Evolutionary conservation across 1,140 invertebrate genomes (phyloP).

Genomic region (Philaenus spumarius): DNA sequence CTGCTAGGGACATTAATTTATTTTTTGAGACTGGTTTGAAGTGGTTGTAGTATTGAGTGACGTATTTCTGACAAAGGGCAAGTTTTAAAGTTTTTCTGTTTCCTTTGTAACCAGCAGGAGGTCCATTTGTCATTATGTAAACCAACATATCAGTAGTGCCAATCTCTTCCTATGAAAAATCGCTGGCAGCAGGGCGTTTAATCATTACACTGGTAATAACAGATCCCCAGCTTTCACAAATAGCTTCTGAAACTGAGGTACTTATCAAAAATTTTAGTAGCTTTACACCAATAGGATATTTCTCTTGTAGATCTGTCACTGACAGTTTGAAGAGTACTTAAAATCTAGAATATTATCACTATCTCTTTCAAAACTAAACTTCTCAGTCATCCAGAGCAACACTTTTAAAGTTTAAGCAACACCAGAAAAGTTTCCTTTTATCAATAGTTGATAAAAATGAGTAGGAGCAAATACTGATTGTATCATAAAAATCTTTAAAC

Average conservation of each 20-base stretch:
- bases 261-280: background rate
- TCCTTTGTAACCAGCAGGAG: conserved; percentile 5
- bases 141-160: background rate
- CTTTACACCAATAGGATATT: background rate
- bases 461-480: too few relatives aligned
- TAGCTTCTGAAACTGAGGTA: background rate
- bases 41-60: too few relatives aligned
- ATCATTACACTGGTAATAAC: background rate
- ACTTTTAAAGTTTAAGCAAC: background rate
- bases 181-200: background rate
- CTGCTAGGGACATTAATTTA: too few relatives aligned
- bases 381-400: background rate
- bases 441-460: too few relatives aligned
- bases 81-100: background rate
- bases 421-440: too few relatives aligned
- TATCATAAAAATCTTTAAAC: too few relatives aligned
- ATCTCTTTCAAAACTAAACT: background rate
- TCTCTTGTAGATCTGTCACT: background rate
- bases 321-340: background rate
- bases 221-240: background rate
- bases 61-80: background rate
- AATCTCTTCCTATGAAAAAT: background rate
- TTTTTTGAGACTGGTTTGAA: too few relatives aligned
- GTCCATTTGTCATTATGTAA: background rate
- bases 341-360: background rate